phyloP scores from a whole-genome alignment of 1,140 invertebrate species.

The Myzus persicae region DNA sequence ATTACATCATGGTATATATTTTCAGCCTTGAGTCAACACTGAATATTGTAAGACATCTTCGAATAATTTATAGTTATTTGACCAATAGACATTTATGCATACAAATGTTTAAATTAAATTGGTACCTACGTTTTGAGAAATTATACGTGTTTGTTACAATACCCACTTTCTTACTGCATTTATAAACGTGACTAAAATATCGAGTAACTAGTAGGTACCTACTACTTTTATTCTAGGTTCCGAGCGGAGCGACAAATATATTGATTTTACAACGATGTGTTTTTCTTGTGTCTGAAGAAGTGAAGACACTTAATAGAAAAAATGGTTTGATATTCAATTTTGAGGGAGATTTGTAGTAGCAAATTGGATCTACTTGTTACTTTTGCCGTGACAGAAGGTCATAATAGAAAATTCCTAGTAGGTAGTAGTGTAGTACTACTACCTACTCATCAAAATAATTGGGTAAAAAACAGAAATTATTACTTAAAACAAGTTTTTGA shows the following conservation, averaged over 20 bases:
- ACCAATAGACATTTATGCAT: conserved; percentile 4
- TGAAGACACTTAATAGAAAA: too few relatives aligned
- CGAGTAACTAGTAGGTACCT: neutral
- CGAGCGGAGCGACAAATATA: too few relatives aligned
- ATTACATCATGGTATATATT: conserved; percentile 12
- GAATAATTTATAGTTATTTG: conserved; percentile 25
- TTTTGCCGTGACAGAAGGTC: neutral
- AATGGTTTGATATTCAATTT: neutral
- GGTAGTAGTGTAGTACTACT: too few relatives aligned
- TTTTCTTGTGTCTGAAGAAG: neutral
- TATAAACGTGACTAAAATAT: conserved; percentile 20
- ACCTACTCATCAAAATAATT: neutral
- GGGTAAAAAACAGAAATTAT: neutral
- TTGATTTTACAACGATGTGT: neutral
- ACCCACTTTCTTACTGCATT: neutral
- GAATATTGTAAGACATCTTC: neutral
- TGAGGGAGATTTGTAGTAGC: neutral
- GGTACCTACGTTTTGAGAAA: neutral
- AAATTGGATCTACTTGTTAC: neutral
- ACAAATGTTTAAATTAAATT: conserved; percentile 25
- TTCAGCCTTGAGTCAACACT: neutral
- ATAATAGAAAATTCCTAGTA: neutral
- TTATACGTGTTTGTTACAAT: neutral
- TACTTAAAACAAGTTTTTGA: neutral
- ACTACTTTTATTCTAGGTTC: neutral